Percentiles rank a stretch among this genome's conserved stretches.
These are phyloP conservation scores for Hyperopisus bebe DNA, from an alignment of 2,113 vertebrate genomes.

Conservation along the genomic window DNA sequence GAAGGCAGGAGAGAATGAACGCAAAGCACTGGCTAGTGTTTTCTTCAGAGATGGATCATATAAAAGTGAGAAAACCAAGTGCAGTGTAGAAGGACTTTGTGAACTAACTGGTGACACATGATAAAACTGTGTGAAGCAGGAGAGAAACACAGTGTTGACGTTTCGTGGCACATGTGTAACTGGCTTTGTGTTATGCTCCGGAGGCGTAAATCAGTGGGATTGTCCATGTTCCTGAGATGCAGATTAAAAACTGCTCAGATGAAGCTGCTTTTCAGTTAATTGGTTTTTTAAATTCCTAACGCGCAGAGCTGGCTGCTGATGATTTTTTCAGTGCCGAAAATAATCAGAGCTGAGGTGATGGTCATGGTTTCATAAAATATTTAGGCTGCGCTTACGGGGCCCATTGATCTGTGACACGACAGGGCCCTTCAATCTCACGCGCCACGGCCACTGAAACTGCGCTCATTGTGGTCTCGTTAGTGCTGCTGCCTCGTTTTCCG, in stretches of 20 bases:
- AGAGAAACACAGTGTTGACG: neutral
- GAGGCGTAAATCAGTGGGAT: neutral
- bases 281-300: neutral
- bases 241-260: neutral
- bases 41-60: neutral
- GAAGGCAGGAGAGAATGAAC: neutral
- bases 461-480: neutral
- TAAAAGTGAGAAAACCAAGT: neutral
- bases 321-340: constrained; percentile 11
- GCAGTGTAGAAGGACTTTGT: neutral
- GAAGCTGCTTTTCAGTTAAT: constrained; percentile 2
- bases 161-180: neutral
- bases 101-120: neutral
- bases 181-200: neutral
- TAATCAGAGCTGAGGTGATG: neutral
- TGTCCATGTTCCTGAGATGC: neutral
- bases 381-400: neutral
- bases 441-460: neutral
- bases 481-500: neutral
- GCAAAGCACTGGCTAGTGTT: neutral
- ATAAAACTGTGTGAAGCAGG: neutral
- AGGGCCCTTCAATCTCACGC: constrained; percentile 9
- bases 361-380: constrained; percentile 17
- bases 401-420: constrained; percentile 25
- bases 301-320: neutral